Conservation (phyloP, 2,888 invertebrate genomes). For the Oscheius myriophilus region DNA sequence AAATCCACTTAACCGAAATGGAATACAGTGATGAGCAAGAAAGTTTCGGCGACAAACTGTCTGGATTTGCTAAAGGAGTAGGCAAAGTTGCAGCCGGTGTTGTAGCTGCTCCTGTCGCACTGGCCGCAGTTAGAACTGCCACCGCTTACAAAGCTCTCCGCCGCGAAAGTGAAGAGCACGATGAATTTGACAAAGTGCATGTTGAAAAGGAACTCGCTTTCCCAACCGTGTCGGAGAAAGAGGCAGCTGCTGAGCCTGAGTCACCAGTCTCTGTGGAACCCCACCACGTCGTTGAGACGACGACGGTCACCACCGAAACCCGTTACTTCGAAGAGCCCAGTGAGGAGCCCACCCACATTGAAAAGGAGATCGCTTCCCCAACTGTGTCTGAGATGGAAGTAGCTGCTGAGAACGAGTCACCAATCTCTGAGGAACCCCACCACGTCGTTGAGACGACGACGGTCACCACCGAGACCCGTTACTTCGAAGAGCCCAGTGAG, state of each 20-base stretch:
- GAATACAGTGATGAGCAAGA: constrained; percentile 10
- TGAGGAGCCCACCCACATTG: too few species aligned
- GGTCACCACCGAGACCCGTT: constrained; percentile 1
- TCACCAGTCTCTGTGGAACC: neutral
- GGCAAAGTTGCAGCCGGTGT: constrained; percentile 58
- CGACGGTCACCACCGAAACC: constrained; percentile 9
- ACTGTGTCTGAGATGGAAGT: constrained; percentile 9
- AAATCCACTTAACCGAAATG: too few species aligned
- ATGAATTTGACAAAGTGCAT: neutral
- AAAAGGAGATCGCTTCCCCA: constrained; percentile 13
- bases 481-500: neutral
- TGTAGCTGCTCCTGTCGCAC: constrained; percentile 48
- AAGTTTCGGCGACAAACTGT: constrained; percentile 13
- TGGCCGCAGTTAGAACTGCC: constrained; percentile 51
- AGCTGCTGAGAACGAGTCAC: neutral
- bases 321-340: constrained; percentile 18
- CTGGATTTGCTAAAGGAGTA: constrained; percentile 41
- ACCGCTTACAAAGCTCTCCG: constrained; percentile 29
- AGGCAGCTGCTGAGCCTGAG: too few species aligned
- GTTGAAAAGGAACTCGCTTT: too few species aligned
- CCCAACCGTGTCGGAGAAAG: too few species aligned
- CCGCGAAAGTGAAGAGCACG: constrained; percentile 4
- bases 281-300: constrained; percentile 11
- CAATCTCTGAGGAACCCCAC: constrained; percentile 2
- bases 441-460: constrained; percentile 16